These are phyloP conservation scores for Heliconius eleuchia DNA, from an alignment of 1,140 invertebrate species.

Conservation along the genomic window DNA sequence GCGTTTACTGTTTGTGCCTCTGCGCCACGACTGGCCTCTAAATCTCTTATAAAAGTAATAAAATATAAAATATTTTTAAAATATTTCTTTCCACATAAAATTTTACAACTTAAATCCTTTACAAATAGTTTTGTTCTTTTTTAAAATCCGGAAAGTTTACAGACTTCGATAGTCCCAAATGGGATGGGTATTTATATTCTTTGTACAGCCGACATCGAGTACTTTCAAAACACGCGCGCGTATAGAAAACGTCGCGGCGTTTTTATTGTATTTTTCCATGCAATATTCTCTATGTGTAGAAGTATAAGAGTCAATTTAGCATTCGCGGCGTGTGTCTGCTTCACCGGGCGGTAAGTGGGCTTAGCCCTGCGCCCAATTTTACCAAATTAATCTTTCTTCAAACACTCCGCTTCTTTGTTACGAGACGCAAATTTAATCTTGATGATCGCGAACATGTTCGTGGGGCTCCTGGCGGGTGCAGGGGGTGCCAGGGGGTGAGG, in stretches of 20 bases:
- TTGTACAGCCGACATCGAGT: constrained; percentile 26
- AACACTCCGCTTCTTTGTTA: constrained; percentile 69
- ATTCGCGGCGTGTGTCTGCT: neutral
- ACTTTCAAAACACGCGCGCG: constrained; percentile 26
- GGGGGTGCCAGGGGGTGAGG: neutral
- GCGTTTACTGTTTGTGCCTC: too few relatives aligned
- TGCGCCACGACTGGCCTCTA: too few relatives aligned
- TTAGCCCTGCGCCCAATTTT: constrained; percentile 54
- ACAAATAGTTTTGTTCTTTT: neutral
- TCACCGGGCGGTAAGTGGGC: constrained; percentile 35
- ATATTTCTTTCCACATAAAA: neutral
- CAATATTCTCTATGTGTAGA: neutral
- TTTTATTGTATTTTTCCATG: constrained; percentile 4
- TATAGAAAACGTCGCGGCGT: constrained; percentile 10
- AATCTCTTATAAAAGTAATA: too few relatives aligned
- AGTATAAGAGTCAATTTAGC: neutral
- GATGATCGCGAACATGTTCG: constrained; percentile 35
- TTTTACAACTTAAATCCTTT: neutral
- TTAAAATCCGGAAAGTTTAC: neutral
- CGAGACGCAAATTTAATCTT: constrained; percentile 65
- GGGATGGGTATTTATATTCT: constrained; percentile 20
- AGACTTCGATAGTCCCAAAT: constrained; percentile 21
- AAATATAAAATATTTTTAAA: neutral
- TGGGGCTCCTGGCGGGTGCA: neutral
- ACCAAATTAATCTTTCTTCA: constrained; percentile 76